Conservation (phyloP, 2,888 invertebrate species). For the Heliconius ismenius region DNA sequence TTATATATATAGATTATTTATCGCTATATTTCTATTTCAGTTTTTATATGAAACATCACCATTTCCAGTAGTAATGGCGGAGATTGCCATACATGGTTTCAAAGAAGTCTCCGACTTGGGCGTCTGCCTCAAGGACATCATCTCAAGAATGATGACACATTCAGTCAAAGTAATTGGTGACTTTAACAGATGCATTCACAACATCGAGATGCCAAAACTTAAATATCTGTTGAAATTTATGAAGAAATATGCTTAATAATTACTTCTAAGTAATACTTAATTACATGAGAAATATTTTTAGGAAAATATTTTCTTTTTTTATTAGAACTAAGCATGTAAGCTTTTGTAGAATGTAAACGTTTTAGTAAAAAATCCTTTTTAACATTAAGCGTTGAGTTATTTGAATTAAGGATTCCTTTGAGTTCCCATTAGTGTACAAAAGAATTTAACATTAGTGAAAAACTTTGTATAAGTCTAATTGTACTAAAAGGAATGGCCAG, state of each 20-base stretch:
- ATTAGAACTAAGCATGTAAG: neutral
- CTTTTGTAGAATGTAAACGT: conserved; percentile 13
- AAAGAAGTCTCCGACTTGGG: conserved; percentile 77
- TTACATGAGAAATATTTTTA: neutral
- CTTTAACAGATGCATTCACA: conserved; percentile 77
- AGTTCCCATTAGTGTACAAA: neutral
- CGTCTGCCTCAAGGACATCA: conserved; percentile 76
- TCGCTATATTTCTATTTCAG: conserved; percentile 55
- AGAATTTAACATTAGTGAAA: neutral
- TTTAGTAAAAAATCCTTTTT: conserved; percentile 9
- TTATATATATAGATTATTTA: too few relatives aligned
- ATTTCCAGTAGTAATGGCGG: conserved; percentile 77
- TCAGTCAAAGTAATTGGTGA: conserved; percentile 78
- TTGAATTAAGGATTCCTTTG: conserved; percentile 10
- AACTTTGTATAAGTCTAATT: neutral
- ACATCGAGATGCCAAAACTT: conserved; percentile 77
- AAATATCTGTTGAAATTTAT: conserved; percentile 76
- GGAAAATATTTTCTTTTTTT: neutral
- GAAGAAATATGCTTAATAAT: conserved; percentile 72
- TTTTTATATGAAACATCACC: conserved; percentile 78
- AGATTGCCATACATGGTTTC: conserved; percentile 76
- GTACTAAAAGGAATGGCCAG: neutral
- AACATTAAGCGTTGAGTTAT: conserved; percentile 1
- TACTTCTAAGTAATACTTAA: neutral
- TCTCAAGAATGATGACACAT: conserved; percentile 78